A percentile compares a stretch with the other conserved stretches of the same genome.
Evolutionary conservation across 2,113 vertebrate species (phyloP).

Genomic region (Scolopax mira): DNA sequence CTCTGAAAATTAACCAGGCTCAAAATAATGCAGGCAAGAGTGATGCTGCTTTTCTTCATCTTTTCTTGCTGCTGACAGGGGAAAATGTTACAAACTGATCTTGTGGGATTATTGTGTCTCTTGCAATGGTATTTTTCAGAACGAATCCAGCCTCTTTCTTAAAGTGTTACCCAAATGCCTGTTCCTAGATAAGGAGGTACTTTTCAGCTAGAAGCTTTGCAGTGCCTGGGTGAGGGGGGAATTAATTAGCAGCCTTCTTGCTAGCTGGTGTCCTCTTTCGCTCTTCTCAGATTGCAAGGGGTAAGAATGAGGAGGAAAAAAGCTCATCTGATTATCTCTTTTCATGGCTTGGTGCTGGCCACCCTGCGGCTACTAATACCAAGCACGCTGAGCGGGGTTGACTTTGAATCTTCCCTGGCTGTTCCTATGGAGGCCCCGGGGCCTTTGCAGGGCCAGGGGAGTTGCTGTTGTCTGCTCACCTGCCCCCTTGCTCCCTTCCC

Average conservation of each 20-base stretch:
- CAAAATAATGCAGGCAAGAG: not conserved
- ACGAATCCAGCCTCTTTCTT: not conserved
- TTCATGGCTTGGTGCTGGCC: not conserved
- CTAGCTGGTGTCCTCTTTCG: slow-evolving; percentile 18
- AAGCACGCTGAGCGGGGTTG: not conserved
- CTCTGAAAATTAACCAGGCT: not conserved
- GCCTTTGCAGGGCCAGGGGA: not conserved
- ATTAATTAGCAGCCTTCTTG: slow-evolving; percentile 26
- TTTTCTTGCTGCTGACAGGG: not conserved
- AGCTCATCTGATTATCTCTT: not conserved
- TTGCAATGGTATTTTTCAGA: not conserved
- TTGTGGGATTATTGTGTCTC: not conserved
- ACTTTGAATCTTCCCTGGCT: not conserved
- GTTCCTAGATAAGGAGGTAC: not conserved
- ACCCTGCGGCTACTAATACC: not conserved
- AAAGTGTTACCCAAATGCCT: not conserved
- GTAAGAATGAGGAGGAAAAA: not conserved
- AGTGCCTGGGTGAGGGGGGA: not conserved
- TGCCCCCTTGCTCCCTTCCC: not conserved
- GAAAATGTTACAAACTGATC: not conserved
- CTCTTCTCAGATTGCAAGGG: slow-evolving; percentile 11
- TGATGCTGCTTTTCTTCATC: not conserved
- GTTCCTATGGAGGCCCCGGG: not conserved
- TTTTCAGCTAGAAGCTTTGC: not conserved
- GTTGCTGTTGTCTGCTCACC: not conserved